Conservation (phyloP, 2,797 vertebrate species). For the Pogoniulus pusillus region DNA sequence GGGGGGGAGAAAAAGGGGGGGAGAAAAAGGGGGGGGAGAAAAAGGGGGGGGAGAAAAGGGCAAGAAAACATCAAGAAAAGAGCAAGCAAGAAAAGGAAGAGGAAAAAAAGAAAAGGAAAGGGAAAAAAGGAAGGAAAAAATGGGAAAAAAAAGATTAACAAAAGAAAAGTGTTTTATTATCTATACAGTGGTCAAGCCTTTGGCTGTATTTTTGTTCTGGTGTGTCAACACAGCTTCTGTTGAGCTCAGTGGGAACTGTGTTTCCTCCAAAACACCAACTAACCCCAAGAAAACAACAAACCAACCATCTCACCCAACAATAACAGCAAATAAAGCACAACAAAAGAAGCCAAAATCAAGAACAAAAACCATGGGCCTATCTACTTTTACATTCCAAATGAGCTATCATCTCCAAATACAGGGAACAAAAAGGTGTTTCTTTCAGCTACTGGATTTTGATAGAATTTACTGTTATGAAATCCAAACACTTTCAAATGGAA, state of each 20-base stretch:
- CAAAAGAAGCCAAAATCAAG: not conserved
- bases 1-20: too few relatives aligned
- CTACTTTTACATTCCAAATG: not conserved
- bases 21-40: too few relatives aligned
- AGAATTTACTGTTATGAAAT: not conserved
- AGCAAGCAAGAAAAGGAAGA: too few relatives aligned
- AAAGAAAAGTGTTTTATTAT: not conserved
- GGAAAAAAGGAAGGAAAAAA: not conserved
- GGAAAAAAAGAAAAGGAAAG: too few relatives aligned
- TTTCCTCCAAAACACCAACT: not conserved
- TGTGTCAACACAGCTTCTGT: rapidly evolving
- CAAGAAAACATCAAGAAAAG: too few relatives aligned
- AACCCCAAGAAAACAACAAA: not conserved
- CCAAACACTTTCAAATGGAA: not conserved
- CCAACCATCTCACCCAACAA: not conserved
- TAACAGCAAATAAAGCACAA: not conserved
- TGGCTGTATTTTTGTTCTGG: not conserved
- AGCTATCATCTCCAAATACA: not conserved
- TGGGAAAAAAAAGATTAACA: not conserved
- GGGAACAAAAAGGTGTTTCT: not conserved
- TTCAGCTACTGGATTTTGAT: not conserved
- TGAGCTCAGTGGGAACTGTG: not conserved
- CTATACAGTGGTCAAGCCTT: rapidly evolving
- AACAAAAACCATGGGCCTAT: not conserved
- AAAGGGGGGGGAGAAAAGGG: too few relatives aligned